Conservation (phyloP, 2,113 vertebrate genomes). For the Channa argus region DNA sequence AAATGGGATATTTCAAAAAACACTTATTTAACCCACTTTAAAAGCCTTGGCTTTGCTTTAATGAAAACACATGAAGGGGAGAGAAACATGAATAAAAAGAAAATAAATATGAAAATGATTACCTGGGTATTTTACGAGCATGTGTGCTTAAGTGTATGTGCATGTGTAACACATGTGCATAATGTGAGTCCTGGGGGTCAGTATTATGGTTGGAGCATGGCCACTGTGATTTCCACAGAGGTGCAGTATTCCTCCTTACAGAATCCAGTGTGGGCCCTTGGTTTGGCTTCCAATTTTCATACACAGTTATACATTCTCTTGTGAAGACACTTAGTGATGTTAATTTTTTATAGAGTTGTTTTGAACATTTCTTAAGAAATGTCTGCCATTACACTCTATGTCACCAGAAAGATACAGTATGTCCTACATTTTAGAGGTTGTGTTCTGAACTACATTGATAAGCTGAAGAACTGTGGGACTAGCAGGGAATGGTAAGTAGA, state of each 20-base stretch:
- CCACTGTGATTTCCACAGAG: slow-evolving; percentile 67
- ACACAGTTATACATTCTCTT: slow-evolving; percentile 27
- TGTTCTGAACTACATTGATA: slow-evolving; percentile 26
- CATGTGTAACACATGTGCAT: slow-evolving; percentile 3
- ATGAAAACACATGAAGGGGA: slow-evolving; percentile 44
- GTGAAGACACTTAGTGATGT: slow-evolving; percentile 47
- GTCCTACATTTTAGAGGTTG: slow-evolving; percentile 4
- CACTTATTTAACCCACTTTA: slow-evolving; percentile 45
- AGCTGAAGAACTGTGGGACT: slow-evolving; percentile 5
- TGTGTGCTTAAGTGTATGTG: slow-evolving; percentile 23
- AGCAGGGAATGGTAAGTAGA: slow-evolving; percentile 12
- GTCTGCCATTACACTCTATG: not conserved
- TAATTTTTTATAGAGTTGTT: slow-evolving; percentile 47
- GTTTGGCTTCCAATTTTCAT: slow-evolving; percentile 43
- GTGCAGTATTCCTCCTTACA: slow-evolving; percentile 55
- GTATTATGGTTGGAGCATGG: slow-evolving; percentile 67
- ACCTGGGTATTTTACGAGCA: slow-evolving; percentile 49
- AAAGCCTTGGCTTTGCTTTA: slow-evolving; percentile 59
- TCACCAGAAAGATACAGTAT: not conserved
- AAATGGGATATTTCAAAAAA: slow-evolving; percentile 56
- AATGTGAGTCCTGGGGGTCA: slow-evolving; percentile 46
- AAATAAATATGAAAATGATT: slow-evolving; percentile 74
- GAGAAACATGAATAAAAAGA: slow-evolving; percentile 50
- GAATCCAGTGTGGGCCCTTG: slow-evolving; percentile 49
- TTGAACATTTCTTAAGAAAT: slow-evolving; percentile 1